These are phyloP conservation scores for Fulica atra DNA, from an alignment of 2,113 vertebrate genomes.

Conservation along the genomic window DNA sequence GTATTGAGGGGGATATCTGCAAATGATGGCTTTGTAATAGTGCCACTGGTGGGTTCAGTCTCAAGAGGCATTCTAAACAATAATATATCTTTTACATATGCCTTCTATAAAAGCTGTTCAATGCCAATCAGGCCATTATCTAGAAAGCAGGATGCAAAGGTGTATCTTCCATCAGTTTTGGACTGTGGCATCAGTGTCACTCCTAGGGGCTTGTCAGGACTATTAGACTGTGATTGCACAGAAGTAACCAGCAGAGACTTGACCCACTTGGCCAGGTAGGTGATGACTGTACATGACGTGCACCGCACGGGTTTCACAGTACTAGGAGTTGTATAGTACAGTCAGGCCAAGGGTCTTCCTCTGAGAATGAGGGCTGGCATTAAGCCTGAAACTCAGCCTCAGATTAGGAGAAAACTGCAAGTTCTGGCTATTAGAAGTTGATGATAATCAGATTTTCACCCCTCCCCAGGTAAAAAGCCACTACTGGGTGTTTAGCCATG, in stretches of 20 bases:
- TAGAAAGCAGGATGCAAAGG: neutral
- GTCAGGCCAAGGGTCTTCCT: neutral
- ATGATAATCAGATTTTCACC: neutral
- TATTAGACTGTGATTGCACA: neutral
- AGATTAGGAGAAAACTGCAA: neutral
- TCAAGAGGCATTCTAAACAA: neutral
- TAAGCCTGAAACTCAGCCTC: neutral
- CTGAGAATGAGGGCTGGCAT: neutral
- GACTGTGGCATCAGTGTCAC: neutral
- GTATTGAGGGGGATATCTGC: neutral
- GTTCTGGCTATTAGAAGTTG: neutral
- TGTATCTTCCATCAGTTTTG: neutral
- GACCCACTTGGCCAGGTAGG: neutral
- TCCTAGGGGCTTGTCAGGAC: neutral
- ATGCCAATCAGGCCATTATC: neutral
- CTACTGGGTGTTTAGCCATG: neutral
- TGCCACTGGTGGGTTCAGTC: neutral
- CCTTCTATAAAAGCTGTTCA: neutral
- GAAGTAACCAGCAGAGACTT: neutral
- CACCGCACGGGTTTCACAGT: neutral
- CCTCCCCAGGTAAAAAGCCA: neutral
- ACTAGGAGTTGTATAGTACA: neutral
- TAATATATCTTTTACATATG: neutral
- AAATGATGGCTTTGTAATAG: neutral
- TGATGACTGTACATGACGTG: rapidly evolving